A percentile compares a stretch with the other conserved stretches of the same genome.
Conservation (phyloP, 2,888 invertebrate genomes). For the Drosophila nigricruria region DNA sequence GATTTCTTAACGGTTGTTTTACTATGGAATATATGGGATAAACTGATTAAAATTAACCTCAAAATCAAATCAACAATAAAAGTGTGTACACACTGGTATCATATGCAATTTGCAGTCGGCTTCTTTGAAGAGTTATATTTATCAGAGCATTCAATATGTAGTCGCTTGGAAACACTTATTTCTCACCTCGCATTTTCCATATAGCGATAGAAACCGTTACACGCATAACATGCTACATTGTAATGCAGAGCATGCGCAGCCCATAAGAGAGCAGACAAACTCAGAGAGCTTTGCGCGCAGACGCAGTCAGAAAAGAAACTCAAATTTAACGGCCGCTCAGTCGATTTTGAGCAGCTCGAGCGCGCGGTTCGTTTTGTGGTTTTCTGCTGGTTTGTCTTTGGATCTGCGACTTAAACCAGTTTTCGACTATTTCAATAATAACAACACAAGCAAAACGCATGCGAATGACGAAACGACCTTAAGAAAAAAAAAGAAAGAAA, state of each 20-base stretch:
- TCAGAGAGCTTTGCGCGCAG: slow-evolving; percentile 37
- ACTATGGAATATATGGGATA: slow-evolving; percentile 10
- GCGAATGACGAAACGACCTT: slow-evolving; percentile 73
- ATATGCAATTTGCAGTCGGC: background rate
- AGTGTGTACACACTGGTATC: background rate
- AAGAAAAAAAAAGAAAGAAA: slow-evolving; percentile 46
- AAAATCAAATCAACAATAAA: background rate
- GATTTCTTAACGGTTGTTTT: slow-evolving; percentile 43
- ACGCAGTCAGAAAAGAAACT: slow-evolving; percentile 30
- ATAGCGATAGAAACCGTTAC: slow-evolving; percentile 46
- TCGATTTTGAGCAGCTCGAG: slow-evolving; percentile 50
- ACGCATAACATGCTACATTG: slow-evolving; percentile 27
- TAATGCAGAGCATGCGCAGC: slow-evolving; percentile 58
- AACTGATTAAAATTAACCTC: background rate
- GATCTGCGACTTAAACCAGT: slow-evolving; percentile 67
- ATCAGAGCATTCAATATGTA: background rate
- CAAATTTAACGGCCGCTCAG: slow-evolving; percentile 45
- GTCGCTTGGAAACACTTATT: background rate
- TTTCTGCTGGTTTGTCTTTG: slow-evolving; percentile 17
- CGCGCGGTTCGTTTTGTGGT: slow-evolving; percentile 40
- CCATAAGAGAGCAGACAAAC: slow-evolving; percentile 15
- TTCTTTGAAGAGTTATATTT: background rate
- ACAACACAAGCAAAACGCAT: slow-evolving; percentile 55
- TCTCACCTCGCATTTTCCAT: slow-evolving; percentile 31
- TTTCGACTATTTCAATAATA: slow-evolving; percentile 51